These are phyloP conservation scores for Calameuta idolon DNA, from an alignment of 2,888 invertebrate genomes.

Conservation along the genomic window DNA sequence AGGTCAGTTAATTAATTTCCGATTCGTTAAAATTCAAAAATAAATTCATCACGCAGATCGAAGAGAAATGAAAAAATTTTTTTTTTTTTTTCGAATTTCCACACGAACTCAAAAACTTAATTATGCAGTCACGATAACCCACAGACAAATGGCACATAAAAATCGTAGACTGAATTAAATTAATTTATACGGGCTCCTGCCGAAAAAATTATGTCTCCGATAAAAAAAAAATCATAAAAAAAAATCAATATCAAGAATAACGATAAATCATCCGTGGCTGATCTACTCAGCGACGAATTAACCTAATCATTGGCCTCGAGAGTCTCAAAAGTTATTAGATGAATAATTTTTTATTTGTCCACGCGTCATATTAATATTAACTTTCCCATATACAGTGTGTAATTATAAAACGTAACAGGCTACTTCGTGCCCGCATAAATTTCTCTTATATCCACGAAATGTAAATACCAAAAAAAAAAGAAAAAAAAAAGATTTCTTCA, in stretches of 20 bases:
- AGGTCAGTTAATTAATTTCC: background rate
- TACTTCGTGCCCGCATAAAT: background rate
- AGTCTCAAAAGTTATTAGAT: background rate
- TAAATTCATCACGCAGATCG: background rate
- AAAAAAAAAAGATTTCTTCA: background rate
- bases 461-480: no score
- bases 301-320: background rate
- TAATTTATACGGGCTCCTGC: background rate
- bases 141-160: background rate
- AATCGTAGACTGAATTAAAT: background rate
- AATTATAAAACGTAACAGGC: background rate
- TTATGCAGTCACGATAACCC: background rate
- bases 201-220: background rate
- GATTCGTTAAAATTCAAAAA: background rate
- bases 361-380: background rate
- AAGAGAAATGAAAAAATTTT: background rate
- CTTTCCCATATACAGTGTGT: background rate
- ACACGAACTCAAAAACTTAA: background rate
- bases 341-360: background rate
- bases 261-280: background rate
- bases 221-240: background rate
- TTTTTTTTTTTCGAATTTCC: no score
- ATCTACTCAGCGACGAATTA: no score
- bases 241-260: background rate
- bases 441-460: background rate